Evolutionary conservation across 2,113 vertebrate species (phyloP).

Genomic region (Clarias macrocephalus): DNA sequence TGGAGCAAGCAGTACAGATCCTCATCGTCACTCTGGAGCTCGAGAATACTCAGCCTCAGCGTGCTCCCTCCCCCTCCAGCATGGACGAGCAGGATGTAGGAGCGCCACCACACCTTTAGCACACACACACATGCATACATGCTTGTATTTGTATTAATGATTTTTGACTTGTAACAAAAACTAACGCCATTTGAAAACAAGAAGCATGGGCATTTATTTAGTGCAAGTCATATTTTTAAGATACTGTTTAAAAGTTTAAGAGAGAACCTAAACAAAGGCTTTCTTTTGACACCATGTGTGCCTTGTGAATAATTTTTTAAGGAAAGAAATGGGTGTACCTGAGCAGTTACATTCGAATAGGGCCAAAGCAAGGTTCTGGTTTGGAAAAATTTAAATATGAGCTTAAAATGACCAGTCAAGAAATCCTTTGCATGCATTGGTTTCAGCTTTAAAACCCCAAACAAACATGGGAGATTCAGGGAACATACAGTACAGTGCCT

Average conservation of each 20-base stretch:
- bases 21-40: conserved; percentile 95
- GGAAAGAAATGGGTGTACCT: background rate
- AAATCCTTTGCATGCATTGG: background rate
- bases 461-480: background rate
- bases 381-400: background rate
- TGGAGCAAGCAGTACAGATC: conserved; percentile 93
- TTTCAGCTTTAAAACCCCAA: background rate
- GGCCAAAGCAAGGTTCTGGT: background rate
- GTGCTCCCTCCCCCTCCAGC: conserved; percentile 84
- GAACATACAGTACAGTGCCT: background rate
- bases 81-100: conserved; percentile 91
- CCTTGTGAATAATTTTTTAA: background rate
- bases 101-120: conserved; percentile 24
- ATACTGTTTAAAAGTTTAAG: background rate
- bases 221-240: background rate
- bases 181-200: background rate
- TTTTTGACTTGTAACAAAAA: background rate
- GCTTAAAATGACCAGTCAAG: background rate
- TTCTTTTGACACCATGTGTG: background rate
- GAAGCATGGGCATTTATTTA: background rate
- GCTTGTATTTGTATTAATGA: background rate
- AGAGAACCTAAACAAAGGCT: background rate
- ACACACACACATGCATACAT: conserved; percentile 31
- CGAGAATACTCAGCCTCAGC: conserved; percentile 78
- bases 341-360: background rate